Conservation (phyloP, 1,140 invertebrate genomes). For the Ptiloglossa arizonensis region DNA sequence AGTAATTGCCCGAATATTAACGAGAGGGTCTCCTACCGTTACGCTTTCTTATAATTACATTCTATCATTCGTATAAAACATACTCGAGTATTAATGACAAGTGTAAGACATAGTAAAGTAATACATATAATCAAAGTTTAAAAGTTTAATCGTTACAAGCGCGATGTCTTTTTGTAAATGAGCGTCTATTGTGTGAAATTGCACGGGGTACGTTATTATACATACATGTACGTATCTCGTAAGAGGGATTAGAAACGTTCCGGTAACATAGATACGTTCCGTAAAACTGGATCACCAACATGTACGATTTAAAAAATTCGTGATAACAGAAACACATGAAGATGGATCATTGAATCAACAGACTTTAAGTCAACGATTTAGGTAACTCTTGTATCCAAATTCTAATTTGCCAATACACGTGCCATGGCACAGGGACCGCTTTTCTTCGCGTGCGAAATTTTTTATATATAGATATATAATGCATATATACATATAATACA, state of each 20-base stretch:
- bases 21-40: not conserved
- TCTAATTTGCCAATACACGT: not conserved
- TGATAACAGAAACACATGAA: not conserved
- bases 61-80: constrained; percentile 22
- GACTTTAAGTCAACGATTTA: not conserved
- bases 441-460: constrained; percentile 3
- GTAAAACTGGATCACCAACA: not conserved
- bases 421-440: not conserved
- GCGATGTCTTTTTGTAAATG: not conserved
- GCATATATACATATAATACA: not conserved
- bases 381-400: constrained; percentile 6
- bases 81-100: constrained; percentile 1
- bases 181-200: constrained; percentile 14
- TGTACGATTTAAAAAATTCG: constrained; percentile 2
- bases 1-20: not conserved
- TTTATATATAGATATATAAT: too few species aligned
- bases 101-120: constrained; percentile 6
- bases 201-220: not conserved
- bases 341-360: too few species aligned
- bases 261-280: not conserved
- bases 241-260: too few species aligned
- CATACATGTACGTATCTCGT: too few species aligned
- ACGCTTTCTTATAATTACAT: constrained; percentile 18
- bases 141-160: not conserved
- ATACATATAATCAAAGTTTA: constrained; percentile 9